Evolutionary conservation across 2,888 invertebrate species (phyloP), one percentile per base, ranked within the genome.

Genomic region (Caenorhabditis imperialis): DNA sequence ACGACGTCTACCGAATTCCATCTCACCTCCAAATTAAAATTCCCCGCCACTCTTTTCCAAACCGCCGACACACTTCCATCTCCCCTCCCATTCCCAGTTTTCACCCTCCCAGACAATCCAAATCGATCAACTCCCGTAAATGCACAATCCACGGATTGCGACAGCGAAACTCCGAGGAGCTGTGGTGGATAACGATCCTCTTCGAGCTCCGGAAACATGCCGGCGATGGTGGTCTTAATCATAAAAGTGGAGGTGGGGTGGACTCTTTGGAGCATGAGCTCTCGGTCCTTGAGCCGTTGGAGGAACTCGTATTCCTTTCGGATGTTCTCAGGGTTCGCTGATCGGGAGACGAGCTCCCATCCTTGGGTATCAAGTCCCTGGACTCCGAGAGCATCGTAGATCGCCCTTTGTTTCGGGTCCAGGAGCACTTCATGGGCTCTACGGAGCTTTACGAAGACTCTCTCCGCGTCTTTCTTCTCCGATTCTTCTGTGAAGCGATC

Each of bases 371-470:
- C 93, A 27, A 98, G 90, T 0, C 97, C 98, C 86, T 93, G 92
- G 60, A 93, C 92, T n/a, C 96, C 96, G 89, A 92, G 89, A 54
- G 91, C 92, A 90, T 99, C 97, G 89, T 98, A 99, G 79, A 99
- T 96, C 0, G 95, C 96, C 88, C 97, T 91, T 88, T 93, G 93
- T 87, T 96, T 95, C 1, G 95, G 93, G 91, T 99, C 96, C 20
- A 92, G 93, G 42, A 99, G 90, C 33, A 97, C 95, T 92, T 97
- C 96, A 89, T 98, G 95, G 0, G 97, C 97, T 85, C 92, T 92
- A 88, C 96, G 96, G 0, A 94, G 93, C 89, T 94, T 93, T 88
- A 94, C 94, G 88, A 99, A 99, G 85, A 98, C 91, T 73, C 92
- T 90, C 89, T 96, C 95, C 0, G 98, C 98, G 90, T 95, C 93